Base-by-base conservation (phyloP, 1,140 invertebrate genomes). In the Stegodyphus dumicola region DNA sequence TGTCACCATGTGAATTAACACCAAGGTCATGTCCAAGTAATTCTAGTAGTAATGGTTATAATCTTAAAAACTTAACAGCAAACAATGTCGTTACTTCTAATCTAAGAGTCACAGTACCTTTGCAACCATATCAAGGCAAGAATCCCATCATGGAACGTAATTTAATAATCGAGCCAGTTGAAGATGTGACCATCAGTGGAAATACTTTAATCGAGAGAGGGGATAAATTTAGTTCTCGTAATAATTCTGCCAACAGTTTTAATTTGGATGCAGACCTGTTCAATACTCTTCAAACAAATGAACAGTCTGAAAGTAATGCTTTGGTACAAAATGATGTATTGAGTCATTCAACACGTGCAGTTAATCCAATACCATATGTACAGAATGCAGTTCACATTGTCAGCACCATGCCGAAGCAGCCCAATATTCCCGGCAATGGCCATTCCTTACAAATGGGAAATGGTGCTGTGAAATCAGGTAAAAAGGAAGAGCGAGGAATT, bases 61-160 rank as follows among this genome's bases (percentile, higher is more conserved):
- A 88, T 48, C 74, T 87, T 7, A 87, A 88, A 71, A 88, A 87
- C 18, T 79, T 80, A 18, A 60, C 67, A 17, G 78, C 56, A 10
- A 87, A 88, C 48, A 75, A 87, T 15, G 74, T 81, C n/a, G 33
- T 81, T 9, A 49, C 73, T 18, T 53, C 67, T 89, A 7, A 87
- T 88, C 51, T 91, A 88, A 87, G 89, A 73, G 75, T 90, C 70
- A 89, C 92, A 60, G 88, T 88, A 33, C 87, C 88, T 48, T 65
- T 96, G 51, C 95, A 96, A 88, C 95, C 95, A 2, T 94, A 96
- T 90, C 96, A 97, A 89, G 96, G 96, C 6, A 91, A 96, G 11
- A 98, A 98, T 92, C 95, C 96, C 1, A 97, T 95, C 88, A 92
- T 96, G 88, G 96, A 97, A 89, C 91, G 96, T 2, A 98, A 98